Base-by-base conservation (phyloP, 2,888 invertebrate species). In the Ceratothoa steindachneri region DNA sequence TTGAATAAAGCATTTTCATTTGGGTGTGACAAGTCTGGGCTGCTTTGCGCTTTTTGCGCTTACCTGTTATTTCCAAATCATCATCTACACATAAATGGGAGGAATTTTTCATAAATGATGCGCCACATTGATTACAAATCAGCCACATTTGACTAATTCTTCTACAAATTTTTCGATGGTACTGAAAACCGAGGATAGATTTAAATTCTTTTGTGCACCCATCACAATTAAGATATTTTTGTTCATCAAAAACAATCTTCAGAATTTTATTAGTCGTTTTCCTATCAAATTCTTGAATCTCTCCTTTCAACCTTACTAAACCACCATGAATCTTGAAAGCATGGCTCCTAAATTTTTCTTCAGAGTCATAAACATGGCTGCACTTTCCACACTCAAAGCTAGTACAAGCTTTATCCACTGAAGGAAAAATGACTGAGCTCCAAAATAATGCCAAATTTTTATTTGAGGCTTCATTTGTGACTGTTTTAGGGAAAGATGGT, bases 211-310 rank as follows among this genome's bases (percentile, higher is more conserved):
- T 30, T 7, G n/a, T 29, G 31, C 77, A 77, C 7, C 27, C 65
- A 12, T 60, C 71, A 28, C 77, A 77, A 4, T 65, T 51, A 4
- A 77, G 68, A 29, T 68, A 72, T 60, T 53, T 53, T 9, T 41
- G 27, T 2, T 5, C 41, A 27, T 29, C 65, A n/a, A 75, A 60
- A n/a, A 73, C 72, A 24, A 27, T 51, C 12, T 27, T 65, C 29
- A 65, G 27, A 29, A 73, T 71, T 7, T 24, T 5, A n/a, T 60
- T 28, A 5, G n/a, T 12, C 27, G 74, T 69, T 1, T 30, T 24
- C 7, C 71, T 65, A 4, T 52, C 30, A 51, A 77, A 77, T 7
- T 75, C 75, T 29, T 77, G 77, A 51, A 31, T 71, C 60, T 71
- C 65, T 0, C 75, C 77, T 64, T 12, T 24, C 7, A 71, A 67